Evolutionary conservation across 2,888 invertebrate species (phyloP), one percentile per base, ranked within the genome.

Genomic region (Gymnocheta viridis): DNA sequence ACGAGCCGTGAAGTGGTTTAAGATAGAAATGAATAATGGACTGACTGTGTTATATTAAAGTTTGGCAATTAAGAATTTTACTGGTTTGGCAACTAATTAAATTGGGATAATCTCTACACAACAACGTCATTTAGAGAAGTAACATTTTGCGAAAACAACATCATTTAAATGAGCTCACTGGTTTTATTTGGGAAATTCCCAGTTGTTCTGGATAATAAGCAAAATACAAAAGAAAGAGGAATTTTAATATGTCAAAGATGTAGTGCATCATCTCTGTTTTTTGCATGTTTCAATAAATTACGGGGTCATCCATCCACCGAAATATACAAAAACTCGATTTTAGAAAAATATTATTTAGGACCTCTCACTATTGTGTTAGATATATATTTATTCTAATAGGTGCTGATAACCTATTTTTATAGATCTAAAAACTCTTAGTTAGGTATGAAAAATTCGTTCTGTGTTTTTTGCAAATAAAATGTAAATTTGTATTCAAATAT

Each of bases 1-100:
- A 14, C 19, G 9, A 78, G 41, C 17, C 64, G 58, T 73, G 32
- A 56, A 54, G 24, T 58, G 2, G 66, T 12, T 27, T 58, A 19
- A 12, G 7, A 22, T 17, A 22, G 19, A 54, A 69, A 12, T 24
- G 6, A 41, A 1, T 64, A 14, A 38, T 14, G 51, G 22, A 56
- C 29, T 22, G 79, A 41, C 38, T 70, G 60, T 60, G 22, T 56
- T 62, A 73, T 54, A 73, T 54, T 51, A 54, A 78, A 86, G 74
- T 85, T 85, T 82, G 56, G 66, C 73, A 85, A 82, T 84, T 82
- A 77, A 64, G 69, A 81, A 82, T 82, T 81, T 77, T 62, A 67
- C 51, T 81, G 51, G 60, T 82, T 83, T 78, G 44, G 80, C 72
- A 77, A 82, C 64, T 84, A 85, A 85, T 85, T 85, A 85, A 82